Conservation (phyloP, 2,113 vertebrate species). For the Arizona elegans region DNA sequence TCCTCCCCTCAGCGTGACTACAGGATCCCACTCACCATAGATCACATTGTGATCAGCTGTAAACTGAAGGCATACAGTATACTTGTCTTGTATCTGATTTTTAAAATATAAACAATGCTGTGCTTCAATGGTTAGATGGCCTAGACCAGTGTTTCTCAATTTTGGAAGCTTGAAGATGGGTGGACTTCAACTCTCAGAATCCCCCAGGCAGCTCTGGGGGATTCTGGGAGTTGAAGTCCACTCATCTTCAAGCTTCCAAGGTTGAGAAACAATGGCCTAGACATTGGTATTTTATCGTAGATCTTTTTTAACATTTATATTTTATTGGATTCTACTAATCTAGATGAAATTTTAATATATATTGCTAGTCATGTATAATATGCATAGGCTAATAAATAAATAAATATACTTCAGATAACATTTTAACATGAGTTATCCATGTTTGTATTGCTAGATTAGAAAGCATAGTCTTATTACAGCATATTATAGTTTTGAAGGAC, state of each 20-base stretch:
- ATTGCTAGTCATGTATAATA: not conserved
- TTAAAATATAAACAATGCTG: not conserved
- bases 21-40: not conserved
- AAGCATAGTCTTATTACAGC: not conserved
- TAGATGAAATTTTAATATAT: not conserved
- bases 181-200: too few species aligned
- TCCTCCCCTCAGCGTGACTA: not conserved
- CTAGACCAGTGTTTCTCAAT: too few species aligned
- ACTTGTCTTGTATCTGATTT: not conserved
- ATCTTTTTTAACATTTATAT: not conserved
- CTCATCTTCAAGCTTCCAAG: too few species aligned
- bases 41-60: not conserved
- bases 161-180: too few species aligned
- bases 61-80: not conserved
- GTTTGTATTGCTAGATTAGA: not conserved
- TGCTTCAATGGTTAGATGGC: not conserved
- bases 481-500: not conserved
- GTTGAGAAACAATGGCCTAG: not conserved
- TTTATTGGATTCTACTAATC: not conserved
- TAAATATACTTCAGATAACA: not conserved
- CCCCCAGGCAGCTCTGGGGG: too few species aligned
- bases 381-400: not conserved
- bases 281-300: not conserved
- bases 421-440: not conserved
- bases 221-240: too few species aligned